A percentile compares a stretch with the other conserved stretches of the same genome.
Evolutionary conservation across 1,140 invertebrate species (phyloP).

Genomic region (Gryon sp.): DNA sequence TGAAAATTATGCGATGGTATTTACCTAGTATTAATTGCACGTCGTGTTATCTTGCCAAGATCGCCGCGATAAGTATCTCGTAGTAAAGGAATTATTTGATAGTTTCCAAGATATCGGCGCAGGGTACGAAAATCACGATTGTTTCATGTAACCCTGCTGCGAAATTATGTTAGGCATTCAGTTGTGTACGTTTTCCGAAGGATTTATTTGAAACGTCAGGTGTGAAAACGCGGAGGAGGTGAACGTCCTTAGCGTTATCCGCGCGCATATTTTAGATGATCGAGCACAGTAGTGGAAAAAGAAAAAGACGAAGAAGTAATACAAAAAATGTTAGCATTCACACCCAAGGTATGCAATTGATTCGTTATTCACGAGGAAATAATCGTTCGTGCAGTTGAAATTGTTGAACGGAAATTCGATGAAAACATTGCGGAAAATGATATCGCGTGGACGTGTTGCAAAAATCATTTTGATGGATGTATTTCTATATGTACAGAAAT

Average conservation of each 20-base stretch:
- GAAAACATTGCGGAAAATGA: not conserved
- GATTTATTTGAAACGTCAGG: constrained; percentile 67
- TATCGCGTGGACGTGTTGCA: not conserved
- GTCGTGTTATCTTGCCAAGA: constrained; percentile 43
- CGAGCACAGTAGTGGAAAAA: not conserved
- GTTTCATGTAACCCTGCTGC: constrained; percentile 29
- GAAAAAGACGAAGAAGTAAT: no score
- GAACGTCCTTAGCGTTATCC: constrained; percentile 69
- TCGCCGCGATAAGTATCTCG: constrained; percentile 37
- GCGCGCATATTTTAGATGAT: constrained; percentile 21
- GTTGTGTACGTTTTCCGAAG: constrained; percentile 54
- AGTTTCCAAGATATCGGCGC: constrained; percentile 20
- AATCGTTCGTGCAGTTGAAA: not conserved
- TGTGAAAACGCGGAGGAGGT: constrained; percentile 60
- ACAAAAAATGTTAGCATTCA: no score
- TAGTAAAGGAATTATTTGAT: constrained; percentile 46
- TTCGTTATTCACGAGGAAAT: constrained; percentile 5
- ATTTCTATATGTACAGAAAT: no score
- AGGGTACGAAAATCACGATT: constrained; percentile 49
- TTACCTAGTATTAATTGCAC: constrained; percentile 66
- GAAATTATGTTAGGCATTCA: no score
- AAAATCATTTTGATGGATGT: constrained; percentile 20
- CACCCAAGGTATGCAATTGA: constrained; percentile 5
- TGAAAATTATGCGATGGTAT: constrained; percentile 55
- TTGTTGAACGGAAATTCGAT: not conserved